phyloP scores from a whole-genome alignment of 2,797 vertebrate genomes.

The Poeciliopsis turneri region DNA sequence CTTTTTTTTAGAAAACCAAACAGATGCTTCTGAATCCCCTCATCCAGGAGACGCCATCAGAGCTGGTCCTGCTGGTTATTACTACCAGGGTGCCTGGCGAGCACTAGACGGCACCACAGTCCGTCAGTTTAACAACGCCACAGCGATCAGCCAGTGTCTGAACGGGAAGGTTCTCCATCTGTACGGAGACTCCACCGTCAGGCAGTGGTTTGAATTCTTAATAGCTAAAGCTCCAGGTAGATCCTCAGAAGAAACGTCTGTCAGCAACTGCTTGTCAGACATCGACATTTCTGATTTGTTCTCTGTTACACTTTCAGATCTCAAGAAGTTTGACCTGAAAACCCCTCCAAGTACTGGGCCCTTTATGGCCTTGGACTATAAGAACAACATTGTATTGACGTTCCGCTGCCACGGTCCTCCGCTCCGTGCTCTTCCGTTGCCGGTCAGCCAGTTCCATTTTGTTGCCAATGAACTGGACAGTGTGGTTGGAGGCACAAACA shows the following conservation, averaged over 20 bases:
- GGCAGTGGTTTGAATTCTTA: conserved; percentile 93
- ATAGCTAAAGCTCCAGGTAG: conserved; percentile 85
- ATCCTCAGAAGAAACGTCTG: neutral
- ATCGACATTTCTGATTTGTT: neutral
- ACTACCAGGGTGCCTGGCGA: conserved; percentile 80
- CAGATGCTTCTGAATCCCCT: neutral
- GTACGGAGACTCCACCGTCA: conserved; percentile 91
- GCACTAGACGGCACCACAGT: conserved; percentile 49
- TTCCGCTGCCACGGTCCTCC: conserved; percentile 90
- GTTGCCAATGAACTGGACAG: conserved; percentile 89
- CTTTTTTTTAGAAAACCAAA: too few species aligned
- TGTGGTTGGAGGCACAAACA: conserved; percentile 85
- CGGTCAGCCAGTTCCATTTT: conserved; percentile 83
- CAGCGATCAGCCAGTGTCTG: conserved; percentile 85
- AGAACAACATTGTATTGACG: conserved; percentile 80
- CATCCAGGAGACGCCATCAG: conserved; percentile 11
- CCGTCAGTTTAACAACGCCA: conserved; percentile 81
- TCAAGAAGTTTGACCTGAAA: conserved; percentile 83
- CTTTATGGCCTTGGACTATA: neutral
- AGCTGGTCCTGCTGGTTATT: conserved; percentile 83
- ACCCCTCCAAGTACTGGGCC: neutral
- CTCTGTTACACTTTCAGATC: conserved; percentile 68
- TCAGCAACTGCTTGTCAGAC: neutral
- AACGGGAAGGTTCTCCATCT: conserved; percentile 86
- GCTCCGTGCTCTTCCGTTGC: conserved; percentile 82